phyloP scores from a whole-genome alignment of 2,888 invertebrate genomes.

The Acleris cristana region DNA sequence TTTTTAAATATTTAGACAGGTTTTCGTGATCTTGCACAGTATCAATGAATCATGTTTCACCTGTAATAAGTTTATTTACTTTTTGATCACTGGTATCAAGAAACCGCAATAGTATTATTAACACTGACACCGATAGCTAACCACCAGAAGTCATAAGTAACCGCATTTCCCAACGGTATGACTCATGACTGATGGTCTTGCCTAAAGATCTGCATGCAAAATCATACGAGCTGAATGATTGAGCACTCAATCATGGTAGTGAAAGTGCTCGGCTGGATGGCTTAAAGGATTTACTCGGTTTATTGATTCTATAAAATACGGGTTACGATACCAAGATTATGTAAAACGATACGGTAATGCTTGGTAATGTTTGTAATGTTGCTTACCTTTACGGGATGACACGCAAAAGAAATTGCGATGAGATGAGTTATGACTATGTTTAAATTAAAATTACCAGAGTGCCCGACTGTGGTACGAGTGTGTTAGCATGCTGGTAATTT shows the following conservation, averaged over 20 bases:
- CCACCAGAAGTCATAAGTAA: conserved; percentile 21
- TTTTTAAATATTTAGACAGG: background rate
- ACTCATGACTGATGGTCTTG: conserved; percentile 36
- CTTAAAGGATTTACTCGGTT: conserved; percentile 42
- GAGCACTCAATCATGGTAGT: conserved; percentile 45
- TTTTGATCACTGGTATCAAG: background rate
- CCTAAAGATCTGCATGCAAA: conserved; percentile 39
- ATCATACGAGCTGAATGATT: conserved; percentile 46
- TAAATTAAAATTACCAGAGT: no score
- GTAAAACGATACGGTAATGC: conserved; percentile 26
- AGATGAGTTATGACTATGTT: background rate
- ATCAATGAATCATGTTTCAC: background rate
- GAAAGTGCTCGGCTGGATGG: conserved; percentile 40
- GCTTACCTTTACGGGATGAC: background rate
- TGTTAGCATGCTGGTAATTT: no score
- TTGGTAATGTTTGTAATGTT: conserved; percentile 11
- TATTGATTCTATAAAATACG: conserved; percentile 47
- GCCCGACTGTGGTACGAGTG: no score
- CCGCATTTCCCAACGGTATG: conserved; percentile 28
- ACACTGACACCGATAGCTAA: conserved; percentile 26
- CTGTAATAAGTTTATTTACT: conserved; percentile 12
- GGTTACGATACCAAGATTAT: conserved; percentile 28
- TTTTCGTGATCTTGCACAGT: conserved; percentile 4
- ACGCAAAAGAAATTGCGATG: background rate
- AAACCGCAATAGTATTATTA: conserved; percentile 32